These are phyloP conservation scores for Larimichthys polyactis DNA, from an alignment of 2,113 vertebrate genomes.

Conservation along the genomic window DNA sequence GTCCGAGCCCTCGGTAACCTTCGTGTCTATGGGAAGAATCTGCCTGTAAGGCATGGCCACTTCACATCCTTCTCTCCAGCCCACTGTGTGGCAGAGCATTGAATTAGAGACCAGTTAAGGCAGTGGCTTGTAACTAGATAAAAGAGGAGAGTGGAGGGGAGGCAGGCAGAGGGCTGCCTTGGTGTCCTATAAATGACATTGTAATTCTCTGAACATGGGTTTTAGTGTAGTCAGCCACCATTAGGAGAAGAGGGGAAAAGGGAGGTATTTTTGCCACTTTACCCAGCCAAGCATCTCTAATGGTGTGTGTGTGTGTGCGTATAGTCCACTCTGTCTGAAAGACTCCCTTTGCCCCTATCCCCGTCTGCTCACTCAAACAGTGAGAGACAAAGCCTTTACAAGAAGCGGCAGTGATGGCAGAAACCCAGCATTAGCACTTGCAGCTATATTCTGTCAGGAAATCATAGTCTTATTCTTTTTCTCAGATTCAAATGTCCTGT, in stretches of 20 bases:
- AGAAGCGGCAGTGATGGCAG: constrained; percentile 46
- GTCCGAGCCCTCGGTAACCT: constrained; percentile 25
- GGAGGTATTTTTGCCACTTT: constrained; percentile 77
- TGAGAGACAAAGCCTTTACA: constrained; percentile 64
- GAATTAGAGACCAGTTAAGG: constrained; percentile 78
- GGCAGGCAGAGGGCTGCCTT: constrained; percentile 67
- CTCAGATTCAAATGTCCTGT: constrained; percentile 37
- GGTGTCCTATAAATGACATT: constrained; percentile 86
- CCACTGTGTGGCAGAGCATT: constrained; percentile 63
- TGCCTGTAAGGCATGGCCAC: constrained; percentile 56
- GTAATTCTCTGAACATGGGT: constrained; percentile 83
- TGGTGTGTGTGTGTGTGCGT: constrained; percentile 67
- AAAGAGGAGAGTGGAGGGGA: constrained; percentile 72
- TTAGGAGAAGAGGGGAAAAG: constrained; percentile 74
- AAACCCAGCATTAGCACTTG: constrained; percentile 53
- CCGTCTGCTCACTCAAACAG: constrained; percentile 58
- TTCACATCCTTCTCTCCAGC: constrained; percentile 57
- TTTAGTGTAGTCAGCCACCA: constrained; percentile 80
- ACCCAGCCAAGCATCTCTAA: constrained; percentile 78
- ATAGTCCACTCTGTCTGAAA: constrained; percentile 69
- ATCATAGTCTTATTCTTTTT: constrained; percentile 28
- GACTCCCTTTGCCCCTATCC: constrained; percentile 66
- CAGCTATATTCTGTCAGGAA: constrained; percentile 43
- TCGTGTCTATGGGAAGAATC: constrained; percentile 36
- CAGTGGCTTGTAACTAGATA: constrained; percentile 81